These are phyloP conservation scores for Phacellophora camtschatica DNA, from an alignment of 30 jellyfish, hydroid and myxozoan species.

Conservation along the genomic window DNA sequence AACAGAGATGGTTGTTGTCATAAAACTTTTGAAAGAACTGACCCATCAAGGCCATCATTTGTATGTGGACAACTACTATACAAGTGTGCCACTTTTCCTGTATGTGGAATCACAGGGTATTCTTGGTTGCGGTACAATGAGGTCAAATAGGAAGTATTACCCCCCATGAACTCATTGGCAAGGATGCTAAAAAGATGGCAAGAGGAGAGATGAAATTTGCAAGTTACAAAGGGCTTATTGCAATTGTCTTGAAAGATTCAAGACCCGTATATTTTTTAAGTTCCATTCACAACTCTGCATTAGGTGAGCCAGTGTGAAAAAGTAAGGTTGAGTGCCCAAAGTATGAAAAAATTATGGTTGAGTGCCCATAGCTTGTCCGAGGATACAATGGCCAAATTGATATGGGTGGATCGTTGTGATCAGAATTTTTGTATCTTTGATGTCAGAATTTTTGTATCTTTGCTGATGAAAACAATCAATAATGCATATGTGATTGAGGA, in stretches of 20 bases:
- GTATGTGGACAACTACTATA: neutral
- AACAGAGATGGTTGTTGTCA: neutral
- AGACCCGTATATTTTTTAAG: neutral
- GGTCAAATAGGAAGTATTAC: neutral
- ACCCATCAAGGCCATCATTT: neutral
- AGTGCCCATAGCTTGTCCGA: conserved; percentile 36
- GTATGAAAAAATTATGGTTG: neutral
- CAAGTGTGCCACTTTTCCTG: neutral
- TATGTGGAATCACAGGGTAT: neutral
- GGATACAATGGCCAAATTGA: conserved; percentile 30
- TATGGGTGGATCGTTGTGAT: neutral
- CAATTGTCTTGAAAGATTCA: neutral
- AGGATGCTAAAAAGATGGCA: neutral
- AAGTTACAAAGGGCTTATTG: neutral
- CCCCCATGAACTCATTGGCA: neutral
- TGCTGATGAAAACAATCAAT: conserved; percentile 32
- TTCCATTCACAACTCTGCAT: neutral
- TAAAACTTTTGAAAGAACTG: neutral
- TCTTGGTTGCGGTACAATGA: neutral
- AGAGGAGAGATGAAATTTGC: neutral
- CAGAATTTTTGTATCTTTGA: conserved; percentile 1
- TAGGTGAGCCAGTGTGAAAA: neutral
- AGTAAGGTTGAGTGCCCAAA: neutral
- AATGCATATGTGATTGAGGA: conserved; percentile 37
- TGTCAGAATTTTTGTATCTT: conserved; percentile 1